Conservation (phyloP, 2,797 vertebrate genomes). For the Peromyscus aztecus region DNA sequence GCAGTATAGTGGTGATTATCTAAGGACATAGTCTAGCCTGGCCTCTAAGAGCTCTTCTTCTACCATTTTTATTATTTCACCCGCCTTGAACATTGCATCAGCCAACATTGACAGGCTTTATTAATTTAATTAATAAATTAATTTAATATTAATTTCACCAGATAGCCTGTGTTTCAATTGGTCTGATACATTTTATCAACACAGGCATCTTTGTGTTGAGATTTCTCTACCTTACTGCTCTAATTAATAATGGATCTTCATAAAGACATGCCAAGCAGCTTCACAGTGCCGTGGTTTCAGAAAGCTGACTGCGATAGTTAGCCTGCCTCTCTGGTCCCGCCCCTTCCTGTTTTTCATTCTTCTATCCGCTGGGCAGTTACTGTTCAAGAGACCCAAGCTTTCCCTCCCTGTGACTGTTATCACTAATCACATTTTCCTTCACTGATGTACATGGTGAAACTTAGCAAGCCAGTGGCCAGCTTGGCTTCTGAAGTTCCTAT, state of each 20-base stretch:
- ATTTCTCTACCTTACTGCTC: rapidly evolving
- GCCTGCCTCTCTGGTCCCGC: background rate
- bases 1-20: background rate
- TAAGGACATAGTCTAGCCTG: background rate
- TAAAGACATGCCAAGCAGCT: background rate
- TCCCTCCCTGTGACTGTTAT: background rate
- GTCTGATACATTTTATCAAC: rapidly evolving
- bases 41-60: rapidly evolving
- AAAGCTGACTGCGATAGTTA: background rate
- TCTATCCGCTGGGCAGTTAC: background rate
- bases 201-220: background rate
- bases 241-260: background rate
- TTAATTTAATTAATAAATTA: too few species aligned
- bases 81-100: rapidly evolving
- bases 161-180: background rate
- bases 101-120: background rate
- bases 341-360: background rate
- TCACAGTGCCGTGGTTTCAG: background rate
- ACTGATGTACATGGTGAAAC: background rate
- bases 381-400: slow-evolving; percentile 19
- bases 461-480: background rate
- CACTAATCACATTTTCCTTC: slow-evolving; percentile 34
- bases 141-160: background rate
- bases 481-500: background rate
- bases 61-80: rapidly evolving